Base-by-base conservation (phyloP, 2,113 vertebrate species). In the Brevimyrus niger region DNA sequence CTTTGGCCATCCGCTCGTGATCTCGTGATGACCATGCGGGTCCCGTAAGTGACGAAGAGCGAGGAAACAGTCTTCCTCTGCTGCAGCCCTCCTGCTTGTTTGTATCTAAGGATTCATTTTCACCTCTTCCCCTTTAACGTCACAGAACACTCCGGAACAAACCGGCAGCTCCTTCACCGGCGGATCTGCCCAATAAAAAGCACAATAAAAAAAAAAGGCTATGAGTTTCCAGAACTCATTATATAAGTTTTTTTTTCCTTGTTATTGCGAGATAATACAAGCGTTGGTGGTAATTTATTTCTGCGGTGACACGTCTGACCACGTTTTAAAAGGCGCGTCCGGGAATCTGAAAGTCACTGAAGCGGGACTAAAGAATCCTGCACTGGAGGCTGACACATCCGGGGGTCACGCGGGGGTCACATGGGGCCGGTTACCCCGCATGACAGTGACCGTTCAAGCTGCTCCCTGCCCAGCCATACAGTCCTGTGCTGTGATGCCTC, bases 201-300 rank as follows among this genome's bases (percentile, higher is more conserved):
- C 58, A 88, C 23, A 88, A 88, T 47, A 69, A 47, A 82, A 89
- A 80, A 80, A 89, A 23, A 80, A 89, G 13, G 0, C 61, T 31
- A 73, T 8, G 53, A 88, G 65, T 73, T 48, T 65, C 87, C 46
- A 23, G 27, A 87, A 55, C 48, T 82, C 48, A 19, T 89, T 51
- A 88, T 11, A 35, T 51, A 88, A 88, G n/a, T 35, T 84, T 84
- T 73, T 69, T 42, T 76, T 76, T 83, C 21, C 76, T 89, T 35
- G 6, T 89, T 82, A 82, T 89, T 65, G 50, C 31, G 5, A 44
- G 23, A 55, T 89, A 89, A 89, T 83, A 83, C 9, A 51, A 55
- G 73, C 35, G 35, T 51, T 23, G 61, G 46, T 88, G 65, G 88
- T 82, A 53, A 89, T 89, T 89, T 82, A 89, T 73, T 89, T 89